phyloP scores from a whole-genome alignment of 1,140 invertebrate genomes.

The Ceratosolen solmsi region DNA sequence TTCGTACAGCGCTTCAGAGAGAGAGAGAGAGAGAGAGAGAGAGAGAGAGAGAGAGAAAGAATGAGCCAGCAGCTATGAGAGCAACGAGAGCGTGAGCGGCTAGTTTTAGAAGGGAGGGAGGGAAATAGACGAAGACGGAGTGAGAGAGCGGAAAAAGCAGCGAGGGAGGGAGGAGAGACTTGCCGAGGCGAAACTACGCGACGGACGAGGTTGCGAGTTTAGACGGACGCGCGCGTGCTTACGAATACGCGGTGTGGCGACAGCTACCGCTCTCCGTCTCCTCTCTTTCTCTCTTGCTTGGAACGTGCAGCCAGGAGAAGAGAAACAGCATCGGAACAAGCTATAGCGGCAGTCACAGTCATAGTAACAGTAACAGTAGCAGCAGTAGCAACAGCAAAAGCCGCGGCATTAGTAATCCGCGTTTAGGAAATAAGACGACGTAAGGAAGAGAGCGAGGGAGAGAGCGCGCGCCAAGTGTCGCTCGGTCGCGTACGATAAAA shows the following conservation, averaged over 20 bases:
- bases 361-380: neutral
- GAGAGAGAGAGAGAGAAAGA: conserved; percentile 4
- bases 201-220: conserved; percentile 22
- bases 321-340: neutral
- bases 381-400: neutral
- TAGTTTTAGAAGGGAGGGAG: neutral
- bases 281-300: neutral
- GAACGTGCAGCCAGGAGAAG: neutral
- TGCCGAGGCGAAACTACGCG: conserved; percentile 35
- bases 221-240: conserved; percentile 44
- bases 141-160: conserved; percentile 35
- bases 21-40: neutral
- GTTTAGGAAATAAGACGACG: too few species aligned
- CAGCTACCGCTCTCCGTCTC: neutral
- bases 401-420: too few species aligned
- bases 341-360: too few species aligned
- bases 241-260: conserved; percentile 37
- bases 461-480: neutral
- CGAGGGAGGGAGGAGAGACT: conserved; percentile 23
- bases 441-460: neutral
- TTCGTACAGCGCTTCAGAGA: conserved; percentile 30
- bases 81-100: neutral
- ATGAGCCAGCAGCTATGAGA: neutral
- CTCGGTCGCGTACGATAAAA: neutral
- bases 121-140: conserved; percentile 36